phyloP scores from a whole-genome alignment of 2,888 invertebrate genomes.

The Kryphioiulus occultus region DNA sequence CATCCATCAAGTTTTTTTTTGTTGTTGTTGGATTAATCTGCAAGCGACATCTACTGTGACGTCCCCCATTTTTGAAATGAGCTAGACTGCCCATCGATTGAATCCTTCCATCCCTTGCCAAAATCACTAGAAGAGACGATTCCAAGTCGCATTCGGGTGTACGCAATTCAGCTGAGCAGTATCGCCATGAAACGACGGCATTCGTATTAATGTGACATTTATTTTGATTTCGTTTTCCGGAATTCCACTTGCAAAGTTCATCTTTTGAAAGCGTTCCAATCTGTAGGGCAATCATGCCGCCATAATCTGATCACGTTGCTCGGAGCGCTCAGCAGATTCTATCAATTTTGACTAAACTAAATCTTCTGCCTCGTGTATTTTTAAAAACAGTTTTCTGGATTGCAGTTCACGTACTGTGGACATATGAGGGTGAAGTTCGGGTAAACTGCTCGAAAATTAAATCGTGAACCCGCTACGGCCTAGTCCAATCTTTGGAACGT shows the following conservation, averaged over 20 bases:
- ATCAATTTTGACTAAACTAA: too few species aligned
- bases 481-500: background rate
- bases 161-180: background rate
- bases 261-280: background rate
- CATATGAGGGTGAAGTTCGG: background rate
- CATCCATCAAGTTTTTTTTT: conserved; percentile 1
- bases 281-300: background rate
- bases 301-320: background rate
- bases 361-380: too few species aligned
- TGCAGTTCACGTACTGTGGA: background rate
- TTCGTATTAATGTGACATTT: conserved; percentile 4
- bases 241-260: background rate
- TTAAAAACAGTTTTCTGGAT: background rate
- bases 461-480: background rate
- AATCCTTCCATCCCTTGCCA: background rate
- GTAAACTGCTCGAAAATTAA: background rate
- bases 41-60: background rate
- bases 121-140: background rate
- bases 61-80: background rate
- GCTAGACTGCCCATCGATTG: conserved; percentile 32
- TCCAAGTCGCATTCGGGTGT: conserved; percentile 22
- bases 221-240: background rate
- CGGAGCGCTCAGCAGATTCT: background rate
- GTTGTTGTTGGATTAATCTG: background rate
- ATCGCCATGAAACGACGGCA: background rate